phyloP scores from a whole-genome alignment of 2,113 vertebrate species.

The Protobothrops mucrosquamatus region DNA sequence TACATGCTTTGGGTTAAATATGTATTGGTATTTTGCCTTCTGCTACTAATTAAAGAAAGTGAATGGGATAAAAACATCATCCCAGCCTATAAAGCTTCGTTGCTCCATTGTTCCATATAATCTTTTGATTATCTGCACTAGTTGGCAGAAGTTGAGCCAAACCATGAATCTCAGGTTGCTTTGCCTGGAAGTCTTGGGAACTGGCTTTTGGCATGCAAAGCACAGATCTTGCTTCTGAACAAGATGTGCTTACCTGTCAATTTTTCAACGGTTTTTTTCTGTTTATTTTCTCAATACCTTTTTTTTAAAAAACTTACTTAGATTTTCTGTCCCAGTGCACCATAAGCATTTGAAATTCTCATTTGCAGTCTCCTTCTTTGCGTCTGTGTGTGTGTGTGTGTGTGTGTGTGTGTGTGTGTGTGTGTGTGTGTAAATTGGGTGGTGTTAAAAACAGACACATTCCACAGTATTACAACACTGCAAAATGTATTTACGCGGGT shows the following conservation, averaged over 20 bases:
- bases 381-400: neutral
- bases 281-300: conserved; percentile 34
- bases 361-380: conserved; percentile 14
- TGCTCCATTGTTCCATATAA: neutral
- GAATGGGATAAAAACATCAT: conserved; percentile 35
- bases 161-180: too few species aligned
- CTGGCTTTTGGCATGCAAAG: neutral
- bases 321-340: conserved; percentile 34
- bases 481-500: conserved; percentile 54
- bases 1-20: conserved; percentile 42
- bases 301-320: conserved; percentile 20
- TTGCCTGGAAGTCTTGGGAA: neutral
- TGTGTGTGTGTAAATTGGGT: neutral
- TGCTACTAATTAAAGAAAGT: conserved; percentile 41
- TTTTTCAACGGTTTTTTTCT: conserved; percentile 25
- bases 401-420: neutral
- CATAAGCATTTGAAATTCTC: conserved; percentile 39
- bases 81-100: neutral
- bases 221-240: too few species aligned
- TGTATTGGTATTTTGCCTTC: conserved; percentile 53
- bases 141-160: neutral
- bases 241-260: conserved; percentile 26
- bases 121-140: neutral
- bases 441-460: conserved; percentile 51
- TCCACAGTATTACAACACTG: conserved; percentile 26